Evolutionary conservation across 2,113 vertebrate species (phyloP).

Genomic region (Hymenochirus boettgeri): DNA sequence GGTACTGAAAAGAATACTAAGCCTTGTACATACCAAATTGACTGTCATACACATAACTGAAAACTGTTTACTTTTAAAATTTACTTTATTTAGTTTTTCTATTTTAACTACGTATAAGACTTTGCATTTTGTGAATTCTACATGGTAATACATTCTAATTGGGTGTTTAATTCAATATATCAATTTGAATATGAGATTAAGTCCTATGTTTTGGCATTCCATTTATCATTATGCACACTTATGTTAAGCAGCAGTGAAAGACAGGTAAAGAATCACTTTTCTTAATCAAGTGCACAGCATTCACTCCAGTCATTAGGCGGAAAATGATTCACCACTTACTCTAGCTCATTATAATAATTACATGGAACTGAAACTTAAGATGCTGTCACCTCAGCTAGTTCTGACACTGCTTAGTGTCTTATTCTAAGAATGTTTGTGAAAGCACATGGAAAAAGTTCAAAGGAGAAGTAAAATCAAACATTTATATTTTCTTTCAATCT

Average conservation of each 20-base stretch:
- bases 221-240: constrained; percentile 10
- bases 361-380: neutral
- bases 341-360: constrained; percentile 15
- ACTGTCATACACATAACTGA: neutral
- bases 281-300: constrained; percentile 23
- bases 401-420: too few relatives aligned
- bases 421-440: too few relatives aligned
- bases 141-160: constrained; percentile 13
- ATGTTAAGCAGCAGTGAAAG: neutral
- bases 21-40: neutral
- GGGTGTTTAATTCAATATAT: neutral
- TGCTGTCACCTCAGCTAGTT: neutral
- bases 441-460: too few relatives aligned
- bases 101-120: neutral
- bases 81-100: neutral
- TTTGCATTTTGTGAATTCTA: neutral
- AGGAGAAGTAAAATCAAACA: too few relatives aligned
- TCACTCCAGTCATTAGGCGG: constrained; percentile 14
- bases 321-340: constrained; percentile 7
- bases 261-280: constrained; percentile 11
- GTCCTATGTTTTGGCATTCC: constrained; percentile 5
- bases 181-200: constrained; percentile 15
- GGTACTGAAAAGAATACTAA: neutral
- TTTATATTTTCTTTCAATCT: too few relatives aligned
- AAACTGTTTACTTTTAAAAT: neutral